These are phyloP conservation scores for Morbakka virulenta DNA, from an alignment of 30 jellyfish, hydroid and myxozoan species.

Conservation along the genomic window DNA sequence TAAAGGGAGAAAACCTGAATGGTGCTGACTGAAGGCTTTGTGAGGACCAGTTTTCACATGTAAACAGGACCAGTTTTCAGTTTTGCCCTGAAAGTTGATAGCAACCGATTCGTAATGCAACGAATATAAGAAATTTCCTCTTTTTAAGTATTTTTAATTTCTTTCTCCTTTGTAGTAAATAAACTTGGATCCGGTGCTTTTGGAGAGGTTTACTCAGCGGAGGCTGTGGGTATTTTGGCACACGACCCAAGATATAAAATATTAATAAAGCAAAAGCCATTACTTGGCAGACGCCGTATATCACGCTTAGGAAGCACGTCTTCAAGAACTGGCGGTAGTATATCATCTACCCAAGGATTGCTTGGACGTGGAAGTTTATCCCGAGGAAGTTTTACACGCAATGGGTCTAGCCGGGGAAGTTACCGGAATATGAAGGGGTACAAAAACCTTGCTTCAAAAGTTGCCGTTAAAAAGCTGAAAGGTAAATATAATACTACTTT, in stretches of 20 bases:
- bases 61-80: too few species aligned
- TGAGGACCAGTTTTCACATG: too few species aligned
- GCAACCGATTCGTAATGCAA: too few species aligned
- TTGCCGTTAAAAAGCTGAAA: conserved; percentile 92
- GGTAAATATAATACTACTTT: too few species aligned
- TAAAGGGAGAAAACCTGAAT: too few species aligned
- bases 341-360: not conserved
- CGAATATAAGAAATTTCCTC: too few species aligned
- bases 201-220: conserved; percentile 93
- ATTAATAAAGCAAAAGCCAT: conserved; percentile 80
- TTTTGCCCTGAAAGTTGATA: too few species aligned
- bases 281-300: conserved; percentile 53
- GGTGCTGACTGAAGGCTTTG: too few species aligned
- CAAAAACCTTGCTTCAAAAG: conserved; percentile 44
- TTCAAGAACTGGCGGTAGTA: not conserved
- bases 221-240: conserved; percentile 81
- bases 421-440: conserved; percentile 23
- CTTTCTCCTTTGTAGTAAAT: conserved; percentile 28
- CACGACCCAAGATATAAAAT: conserved; percentile 84
- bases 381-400: not conserved
- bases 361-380: conserved; percentile 5
- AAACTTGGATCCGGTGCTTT: conserved; percentile 97
- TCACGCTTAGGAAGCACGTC: conserved; percentile 71
- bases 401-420: conserved; percentile 17
- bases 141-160: too few species aligned